Evolutionary conservation across 2,888 invertebrate species (phyloP).

Genomic region (Macrophya annulata): DNA sequence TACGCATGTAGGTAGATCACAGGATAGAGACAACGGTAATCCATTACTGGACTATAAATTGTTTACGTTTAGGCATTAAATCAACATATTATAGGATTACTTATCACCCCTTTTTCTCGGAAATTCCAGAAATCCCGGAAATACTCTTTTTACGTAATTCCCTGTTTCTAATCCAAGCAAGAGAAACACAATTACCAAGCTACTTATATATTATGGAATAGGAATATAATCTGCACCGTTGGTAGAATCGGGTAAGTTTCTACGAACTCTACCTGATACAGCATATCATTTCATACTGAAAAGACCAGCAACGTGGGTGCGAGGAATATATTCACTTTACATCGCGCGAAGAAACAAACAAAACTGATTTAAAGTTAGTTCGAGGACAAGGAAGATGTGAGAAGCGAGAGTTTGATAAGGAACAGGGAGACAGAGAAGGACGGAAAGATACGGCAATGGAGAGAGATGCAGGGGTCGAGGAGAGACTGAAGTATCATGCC

Average conservation of each 20-base stretch:
- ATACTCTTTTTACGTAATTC: not conserved
- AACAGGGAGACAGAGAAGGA: not conserved
- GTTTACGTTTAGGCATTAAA: constrained; percentile 72
- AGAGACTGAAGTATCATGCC: constrained; percentile 56
- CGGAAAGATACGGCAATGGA: constrained; percentile 9
- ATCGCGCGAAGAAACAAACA: constrained; percentile 23
- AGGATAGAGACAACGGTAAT: constrained; percentile 71
- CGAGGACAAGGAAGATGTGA: constrained; percentile 58
- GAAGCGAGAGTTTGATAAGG: constrained; percentile 46
- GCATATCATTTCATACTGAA: not conserved
- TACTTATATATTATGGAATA: not conserved
- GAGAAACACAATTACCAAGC: not conserved
- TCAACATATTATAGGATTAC: constrained; percentile 68
- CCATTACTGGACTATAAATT: constrained; percentile 71
- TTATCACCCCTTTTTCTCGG: constrained; percentile 68
- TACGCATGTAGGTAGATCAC: constrained; percentile 71
- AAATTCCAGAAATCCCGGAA: constrained; percentile 62
- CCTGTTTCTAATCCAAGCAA: not conserved
- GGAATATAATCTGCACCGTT: not conserved
- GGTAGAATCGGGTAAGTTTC: not conserved
- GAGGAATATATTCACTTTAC: constrained; percentile 10
- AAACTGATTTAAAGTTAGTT: constrained; percentile 68
- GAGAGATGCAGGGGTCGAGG: not conserved
- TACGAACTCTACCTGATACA: not conserved
- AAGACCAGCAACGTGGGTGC: not conserved